phyloP scores from a whole-genome alignment of 2,797 vertebrate genomes.

The Silurus lanzhouensis region DNA sequence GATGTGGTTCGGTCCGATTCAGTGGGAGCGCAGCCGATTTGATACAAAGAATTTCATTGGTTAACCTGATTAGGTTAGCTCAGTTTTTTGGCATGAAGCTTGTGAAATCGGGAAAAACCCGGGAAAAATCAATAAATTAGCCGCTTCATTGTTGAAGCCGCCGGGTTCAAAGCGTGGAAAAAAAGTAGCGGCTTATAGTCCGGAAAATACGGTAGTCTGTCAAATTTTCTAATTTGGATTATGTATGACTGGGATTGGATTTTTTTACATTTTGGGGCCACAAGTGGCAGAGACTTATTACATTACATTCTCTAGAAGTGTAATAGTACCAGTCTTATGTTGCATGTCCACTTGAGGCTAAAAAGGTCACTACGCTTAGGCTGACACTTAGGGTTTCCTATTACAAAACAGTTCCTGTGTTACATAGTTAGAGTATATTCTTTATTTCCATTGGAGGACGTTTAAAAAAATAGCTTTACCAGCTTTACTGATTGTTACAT shows the following conservation, averaged over 20 bases:
- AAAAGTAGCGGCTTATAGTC: too few relatives aligned
- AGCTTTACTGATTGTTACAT: neutral
- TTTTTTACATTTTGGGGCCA: neutral
- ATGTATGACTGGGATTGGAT: neutral
- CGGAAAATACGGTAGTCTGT: too few relatives aligned
- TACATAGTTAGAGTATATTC: neutral
- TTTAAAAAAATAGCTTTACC: neutral
- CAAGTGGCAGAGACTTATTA: neutral
- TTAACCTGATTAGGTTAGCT: too few relatives aligned
- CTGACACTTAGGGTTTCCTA: neutral
- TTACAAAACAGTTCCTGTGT: neutral
- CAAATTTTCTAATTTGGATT: neutral
- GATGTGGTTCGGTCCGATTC: too few relatives aligned
- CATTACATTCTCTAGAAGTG: neutral
- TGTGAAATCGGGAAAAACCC: too few relatives aligned
- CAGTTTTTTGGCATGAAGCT: too few relatives aligned
- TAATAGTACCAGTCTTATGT: neutral
- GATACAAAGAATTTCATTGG: too few relatives aligned
- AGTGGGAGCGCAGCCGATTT: too few relatives aligned
- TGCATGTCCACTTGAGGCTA: neutral
- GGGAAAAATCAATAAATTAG: too few relatives aligned
- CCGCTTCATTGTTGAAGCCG: too few relatives aligned
- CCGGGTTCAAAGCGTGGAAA: too few relatives aligned
- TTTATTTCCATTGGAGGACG: neutral
- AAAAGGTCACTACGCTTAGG: neutral